Evolutionary conservation across 1,140 invertebrate species (phyloP).

Genomic region (Campoletis sonorensis): DNA sequence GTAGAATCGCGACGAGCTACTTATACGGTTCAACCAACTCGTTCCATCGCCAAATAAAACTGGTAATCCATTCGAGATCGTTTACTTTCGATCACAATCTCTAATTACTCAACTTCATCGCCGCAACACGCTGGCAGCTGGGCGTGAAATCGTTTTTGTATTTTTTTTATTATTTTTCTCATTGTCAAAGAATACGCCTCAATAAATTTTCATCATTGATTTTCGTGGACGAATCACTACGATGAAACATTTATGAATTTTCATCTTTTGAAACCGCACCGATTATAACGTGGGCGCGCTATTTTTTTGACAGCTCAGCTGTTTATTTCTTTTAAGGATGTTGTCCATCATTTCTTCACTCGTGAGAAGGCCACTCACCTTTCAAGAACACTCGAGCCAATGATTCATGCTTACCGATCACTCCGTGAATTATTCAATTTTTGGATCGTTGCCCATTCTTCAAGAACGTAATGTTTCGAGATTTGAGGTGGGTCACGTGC

Average conservation of each 20-base stretch:
- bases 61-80: background rate
- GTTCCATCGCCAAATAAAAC: constrained; percentile 23
- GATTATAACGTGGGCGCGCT: background rate
- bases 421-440: background rate
- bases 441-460: background rate
- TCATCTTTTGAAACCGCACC: background rate
- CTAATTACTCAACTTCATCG: background rate
- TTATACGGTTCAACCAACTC: constrained; percentile 28
- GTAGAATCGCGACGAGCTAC: background rate
- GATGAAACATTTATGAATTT: background rate
- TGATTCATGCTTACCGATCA: background rate
- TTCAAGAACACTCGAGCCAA: background rate
- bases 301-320: background rate
- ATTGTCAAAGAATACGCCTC: background rate
- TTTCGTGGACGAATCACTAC: background rate
- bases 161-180: background rate
- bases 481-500: background rate
- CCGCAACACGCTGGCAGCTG: background rate
- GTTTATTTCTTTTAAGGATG: background rate
- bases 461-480: background rate
- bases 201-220: background rate
- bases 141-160: background rate
- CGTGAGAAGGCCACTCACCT: background rate
- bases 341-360: background rate
- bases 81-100: constrained; percentile 25